Percentiles rank a stretch among this genome's conserved stretches.
phyloP scores from a whole-genome alignment of 1,140 invertebrate genomes.

The Trichonephila inaurata region DNA sequence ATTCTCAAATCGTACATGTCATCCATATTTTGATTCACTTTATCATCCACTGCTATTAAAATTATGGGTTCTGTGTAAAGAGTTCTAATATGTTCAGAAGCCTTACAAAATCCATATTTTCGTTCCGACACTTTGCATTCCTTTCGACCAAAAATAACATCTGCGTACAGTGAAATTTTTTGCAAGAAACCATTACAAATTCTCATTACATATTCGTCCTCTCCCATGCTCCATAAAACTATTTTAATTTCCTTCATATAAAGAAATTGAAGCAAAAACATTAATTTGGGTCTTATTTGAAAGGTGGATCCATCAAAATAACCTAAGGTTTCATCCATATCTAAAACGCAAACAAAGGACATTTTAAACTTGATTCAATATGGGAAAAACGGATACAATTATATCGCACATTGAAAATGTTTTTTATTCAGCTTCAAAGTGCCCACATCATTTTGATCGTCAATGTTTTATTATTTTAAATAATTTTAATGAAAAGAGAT shows the following conservation, averaged over 20 bases:
- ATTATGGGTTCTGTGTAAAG: background rate
- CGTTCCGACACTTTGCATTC: background rate
- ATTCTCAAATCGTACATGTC: slow-evolving; percentile 45
- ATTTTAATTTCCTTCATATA: background rate
- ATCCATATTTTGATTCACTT: slow-evolving; percentile 38
- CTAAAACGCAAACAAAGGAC: slow-evolving; percentile 31
- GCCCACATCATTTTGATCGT: background rate
- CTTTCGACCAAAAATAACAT: background rate
- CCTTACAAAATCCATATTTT: slow-evolving; percentile 1
- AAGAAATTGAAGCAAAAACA: background rate
- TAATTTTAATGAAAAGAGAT: background rate
- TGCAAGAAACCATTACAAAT: background rate
- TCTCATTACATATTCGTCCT: background rate
- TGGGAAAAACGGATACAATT: background rate
- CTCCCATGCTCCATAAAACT: slow-evolving; percentile 49
- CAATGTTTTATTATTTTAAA: background rate
- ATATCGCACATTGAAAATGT: background rate
- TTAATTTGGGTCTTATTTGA: slow-evolving; percentile 3
- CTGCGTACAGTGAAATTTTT: background rate
- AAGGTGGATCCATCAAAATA: background rate
- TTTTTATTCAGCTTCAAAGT: background rate
- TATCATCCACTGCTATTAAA: slow-evolving; percentile 31
- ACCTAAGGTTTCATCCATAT: slow-evolving; percentile 63
- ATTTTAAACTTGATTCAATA: background rate
- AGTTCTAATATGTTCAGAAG: slow-evolving; percentile 41